Base-by-base conservation (phyloP, 2,113 vertebrate species). In the Tretioscincus oriximinensis region DNA sequence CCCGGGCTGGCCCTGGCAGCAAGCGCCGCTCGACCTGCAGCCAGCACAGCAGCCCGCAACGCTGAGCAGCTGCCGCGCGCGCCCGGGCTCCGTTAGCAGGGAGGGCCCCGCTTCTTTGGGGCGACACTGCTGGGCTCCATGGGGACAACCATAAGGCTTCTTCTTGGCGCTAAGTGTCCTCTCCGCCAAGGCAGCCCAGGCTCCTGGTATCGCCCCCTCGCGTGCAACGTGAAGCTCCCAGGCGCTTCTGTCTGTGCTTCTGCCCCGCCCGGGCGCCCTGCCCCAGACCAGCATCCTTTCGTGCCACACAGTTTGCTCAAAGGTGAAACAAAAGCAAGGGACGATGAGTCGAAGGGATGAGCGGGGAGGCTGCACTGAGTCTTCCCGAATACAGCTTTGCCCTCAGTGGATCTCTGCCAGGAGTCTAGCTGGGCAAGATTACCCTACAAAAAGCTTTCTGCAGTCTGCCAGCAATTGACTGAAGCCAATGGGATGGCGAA, bases 151-250 rank as follows among this genome's bases (percentile, higher is more conserved):
- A 49, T 69, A 0, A 72, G 68, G 82, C 54, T 74, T 86, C 5
- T 85, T 75, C 73, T 76, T n/a, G 77, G 66, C 66, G 24, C 66
- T 31, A 26, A 51, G 47, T 47, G 47, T 63, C 68, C 28, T 78
- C 76, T 11, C 12, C 28, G 47, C 65, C 65, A 68, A 68, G 35
- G 35, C 35, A 41, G 65, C 65, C 7, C 47, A 35, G 54, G 54
- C 65, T 12, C 28, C 26, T 66, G 47, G 35, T 68, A 29, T 70
- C 54, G 4, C 18, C 58, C n/a, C 11, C n/a, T 18, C 11, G 29
- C 24, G 16, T n/a, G 67, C 60, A 22, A 4, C 28, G 31, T 31
- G 67, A 20, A 3, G 66, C 66, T 5, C 35, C 35, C 35, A 41
- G 35, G 35, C 31, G 5, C 24, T 35, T 58, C 66, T 70, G 63